These are phyloP conservation scores for Xylota segnis DNA, from an alignment of 2,888 invertebrate genomes.

Conservation along the genomic window DNA sequence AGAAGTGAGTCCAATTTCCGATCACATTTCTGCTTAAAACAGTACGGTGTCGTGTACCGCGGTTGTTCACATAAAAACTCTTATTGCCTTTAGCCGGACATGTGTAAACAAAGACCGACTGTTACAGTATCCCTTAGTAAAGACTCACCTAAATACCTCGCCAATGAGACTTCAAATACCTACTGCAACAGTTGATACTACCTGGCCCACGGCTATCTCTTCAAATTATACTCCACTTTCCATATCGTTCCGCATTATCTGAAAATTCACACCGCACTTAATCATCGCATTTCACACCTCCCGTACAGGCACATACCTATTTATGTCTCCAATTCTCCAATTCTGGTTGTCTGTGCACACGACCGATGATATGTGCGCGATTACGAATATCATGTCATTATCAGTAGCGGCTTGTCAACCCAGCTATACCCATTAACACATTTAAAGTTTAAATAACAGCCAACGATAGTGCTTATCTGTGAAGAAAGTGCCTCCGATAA, in stretches of 20 bases:
- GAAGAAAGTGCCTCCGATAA: conserved; percentile 7
- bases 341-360: conserved; percentile 59
- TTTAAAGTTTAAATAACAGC: conserved; percentile 35
- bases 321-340: conserved; percentile 41
- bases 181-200: not conserved
- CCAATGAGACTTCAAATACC: not conserved
- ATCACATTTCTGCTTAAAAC: too few species aligned
- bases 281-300: conserved; percentile 56
- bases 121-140: too few species aligned
- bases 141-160: too few species aligned
- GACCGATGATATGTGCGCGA: conserved; percentile 38
- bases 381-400: conserved; percentile 24
- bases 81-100: too few species aligned
- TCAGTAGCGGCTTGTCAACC: conserved; percentile 17
- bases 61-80: too few species aligned
- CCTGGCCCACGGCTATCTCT: not conserved
- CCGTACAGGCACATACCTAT: too few species aligned
- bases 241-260: conserved; percentile 38
- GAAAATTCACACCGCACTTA: conserved; percentile 8
- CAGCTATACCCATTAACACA: conserved; percentile 14
- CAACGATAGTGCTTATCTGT: conserved; percentile 54
- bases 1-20: too few species aligned
- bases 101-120: too few species aligned
- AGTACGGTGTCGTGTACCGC: too few species aligned
- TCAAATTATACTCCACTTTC: conserved; percentile 34